Evolutionary conservation across 92 coral and sea anemone species (phyloP).

Genomic region (Epizoanthus stellaris): DNA sequence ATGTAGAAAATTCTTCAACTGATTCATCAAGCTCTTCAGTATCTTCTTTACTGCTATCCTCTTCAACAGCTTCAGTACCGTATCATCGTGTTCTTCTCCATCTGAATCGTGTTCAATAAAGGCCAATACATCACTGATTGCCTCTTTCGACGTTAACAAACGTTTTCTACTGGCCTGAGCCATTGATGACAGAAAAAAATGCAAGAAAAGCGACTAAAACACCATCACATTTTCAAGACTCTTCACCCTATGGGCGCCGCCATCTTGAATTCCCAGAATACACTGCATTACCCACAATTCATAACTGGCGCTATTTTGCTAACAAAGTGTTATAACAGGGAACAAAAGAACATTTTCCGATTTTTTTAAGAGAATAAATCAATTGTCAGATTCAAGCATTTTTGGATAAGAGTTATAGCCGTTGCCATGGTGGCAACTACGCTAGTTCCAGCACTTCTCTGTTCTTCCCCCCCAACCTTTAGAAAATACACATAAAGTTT

Average conservation of each 20-base stretch:
- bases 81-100: background rate
- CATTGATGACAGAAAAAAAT: background rate
- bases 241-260: conserved; percentile 9
- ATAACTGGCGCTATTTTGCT: no score
- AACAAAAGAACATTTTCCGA: no score
- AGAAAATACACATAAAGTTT: no score
- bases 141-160: background rate
- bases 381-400: no score
- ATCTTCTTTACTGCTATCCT: background rate
- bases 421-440: no score
- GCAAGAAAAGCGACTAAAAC: background rate
- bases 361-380: no score
- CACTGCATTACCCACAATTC: no score
- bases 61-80: background rate
- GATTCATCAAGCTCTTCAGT: background rate
- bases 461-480: no score
- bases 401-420: no score
- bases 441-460: no score
- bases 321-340: no score
- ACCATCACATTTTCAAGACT: background rate
- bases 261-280: background rate
- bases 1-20: background rate
- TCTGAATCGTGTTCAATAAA: background rate
- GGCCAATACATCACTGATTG: background rate
- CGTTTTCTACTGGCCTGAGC: conserved; percentile 4